Evolutionary conservation across 2,888 invertebrate genomes (phyloP).

Genomic region (Microctonus aethiopoides): DNA sequence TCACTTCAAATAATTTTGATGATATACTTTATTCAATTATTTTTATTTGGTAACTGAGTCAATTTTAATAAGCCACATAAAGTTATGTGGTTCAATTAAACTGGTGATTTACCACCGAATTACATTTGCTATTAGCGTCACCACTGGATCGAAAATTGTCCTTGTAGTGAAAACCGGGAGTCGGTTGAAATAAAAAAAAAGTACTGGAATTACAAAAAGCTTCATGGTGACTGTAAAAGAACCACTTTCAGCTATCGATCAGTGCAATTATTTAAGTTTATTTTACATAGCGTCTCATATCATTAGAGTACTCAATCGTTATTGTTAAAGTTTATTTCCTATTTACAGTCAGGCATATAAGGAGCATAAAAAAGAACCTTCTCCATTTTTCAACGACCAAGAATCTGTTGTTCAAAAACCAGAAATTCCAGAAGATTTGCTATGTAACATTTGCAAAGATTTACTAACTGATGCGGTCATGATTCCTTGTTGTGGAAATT

Average conservation of each 20-base stretch:
- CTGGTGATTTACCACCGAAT: constrained; percentile 88
- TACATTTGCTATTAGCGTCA: constrained; percentile 96
- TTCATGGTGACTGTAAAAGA: constrained; percentile 94
- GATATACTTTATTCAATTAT: too few species aligned
- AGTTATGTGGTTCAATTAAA: constrained; percentile 89
- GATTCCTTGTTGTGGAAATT: constrained; percentile 98
- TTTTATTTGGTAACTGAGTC: too few species aligned
- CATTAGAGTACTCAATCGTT: constrained; percentile 11
- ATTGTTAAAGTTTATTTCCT: not conserved
- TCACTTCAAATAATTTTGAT: constrained; percentile 12
- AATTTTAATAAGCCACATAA: too few species aligned
- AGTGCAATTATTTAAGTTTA: constrained; percentile 71
- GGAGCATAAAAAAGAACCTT: constrained; percentile 77
- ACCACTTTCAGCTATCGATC: constrained; percentile 86
- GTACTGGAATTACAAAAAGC: constrained; percentile 96
- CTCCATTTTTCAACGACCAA: constrained; percentile 72
- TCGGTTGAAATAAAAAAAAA: constrained; percentile 87
- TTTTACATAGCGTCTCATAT: constrained; percentile 14
- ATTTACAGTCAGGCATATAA: constrained; percentile 80
- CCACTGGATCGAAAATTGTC: constrained; percentile 98
- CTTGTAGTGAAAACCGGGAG: constrained; percentile 75
- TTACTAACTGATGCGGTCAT: constrained; percentile 95
- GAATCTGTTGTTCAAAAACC: constrained; percentile 70
- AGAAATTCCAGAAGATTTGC: constrained; percentile 89
- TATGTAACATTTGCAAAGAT: constrained; percentile 93